Evolutionary conservation across 2,888 invertebrate species (phyloP), one percentile per base, ranked within the genome.

Genomic region (Ornithoptera alexandrae): DNA sequence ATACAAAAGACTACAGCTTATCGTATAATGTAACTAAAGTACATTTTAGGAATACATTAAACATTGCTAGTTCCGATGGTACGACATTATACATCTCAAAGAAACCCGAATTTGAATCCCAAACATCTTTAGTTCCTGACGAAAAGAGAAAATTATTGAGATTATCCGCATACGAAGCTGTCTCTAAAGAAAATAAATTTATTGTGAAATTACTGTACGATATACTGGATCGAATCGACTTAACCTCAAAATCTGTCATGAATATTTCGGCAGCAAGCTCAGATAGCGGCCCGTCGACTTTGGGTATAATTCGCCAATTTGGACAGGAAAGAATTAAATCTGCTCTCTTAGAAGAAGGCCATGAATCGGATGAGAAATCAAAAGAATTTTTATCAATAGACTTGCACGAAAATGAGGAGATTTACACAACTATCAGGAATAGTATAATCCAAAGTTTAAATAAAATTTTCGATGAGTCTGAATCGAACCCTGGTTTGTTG

Each of bases 131-230:
- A 65, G 78, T 84, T 5, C 78, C 83, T 3, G 79, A 79, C 30
- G 87, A 87, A 75, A 71, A 64, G 42, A 24, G 69, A 30, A 86
- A 79, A 76, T 67, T 85, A 50, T 74, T 76, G 3, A 77, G 68
- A 66, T 17, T 72, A 17, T 18, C 64, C 36, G 79, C 80, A 15
- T 74, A 74, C 46, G 36, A 74, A 67, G 69, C 71, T 3, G 72
- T 82, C 8, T 69, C 76, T 3, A 75, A 74, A 71, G 76, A 85
- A 22, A 75, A 79, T 15, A 73, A 75, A 22, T 89, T 88, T 69
- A 84, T 90, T 67, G 78, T 84, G 0, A 77, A 78, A 72, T 74
- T 83, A 20, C 15, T 90, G 7, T 79, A 84, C 62, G 77, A 86
- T 67, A 68, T 87, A 62, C 3, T 90, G 1, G 81, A 85, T 4